Evolutionary conservation across 2,797 vertebrate genomes (phyloP), one percentile per base, ranked within the genome.

Genomic region (Poeciliopsis presidionis): DNA sequence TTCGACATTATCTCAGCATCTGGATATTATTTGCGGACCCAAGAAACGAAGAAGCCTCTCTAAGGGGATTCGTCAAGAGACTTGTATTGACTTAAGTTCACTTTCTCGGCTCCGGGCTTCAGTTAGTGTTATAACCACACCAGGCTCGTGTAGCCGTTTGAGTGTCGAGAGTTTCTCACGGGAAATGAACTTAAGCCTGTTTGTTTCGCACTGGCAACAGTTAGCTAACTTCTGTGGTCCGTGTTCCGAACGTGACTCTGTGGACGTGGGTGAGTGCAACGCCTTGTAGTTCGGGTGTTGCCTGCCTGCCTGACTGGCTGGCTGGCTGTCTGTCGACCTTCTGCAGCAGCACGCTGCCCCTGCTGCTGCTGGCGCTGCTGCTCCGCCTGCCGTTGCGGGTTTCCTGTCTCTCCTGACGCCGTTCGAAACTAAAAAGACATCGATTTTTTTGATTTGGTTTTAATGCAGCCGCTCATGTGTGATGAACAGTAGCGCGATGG

Each of bases 401-500:
- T 67, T 65, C 67, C n/a, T 57, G 51, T 14, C 41, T 14, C 28
- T 57, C 36, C 61, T 33, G 59, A 73, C 65, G 46, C 80, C 8
- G 18, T 13, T 75, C 55, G 46, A 63, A 53, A 82, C 69, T 20
- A 25, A 71, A 71, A 41, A 70, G 36, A 61, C 74, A 7, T 33
- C 65, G 33, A n/a, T 41, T 70, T 59, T 33, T 33, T 33, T 33
- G 33, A 33, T 69, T 69, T 30, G 67, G 5, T 7, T 71, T 71
- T 59, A 13, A 1, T 25, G 22, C 3, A 33, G 49, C 51, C 11
- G 16, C 36, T 13, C 51, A 18, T 11, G 46, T 36, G 45, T 70
- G 13, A 9, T 18, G 53, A 79, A 33, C 2, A 11, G 7, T 0
- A 33, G 12, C 16, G 87, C 61, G 43, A 98, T 98, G 97, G 97